Evolutionary conservation across 2,888 invertebrate species (phyloP).

Genomic region (Lottia scabra): DNA sequence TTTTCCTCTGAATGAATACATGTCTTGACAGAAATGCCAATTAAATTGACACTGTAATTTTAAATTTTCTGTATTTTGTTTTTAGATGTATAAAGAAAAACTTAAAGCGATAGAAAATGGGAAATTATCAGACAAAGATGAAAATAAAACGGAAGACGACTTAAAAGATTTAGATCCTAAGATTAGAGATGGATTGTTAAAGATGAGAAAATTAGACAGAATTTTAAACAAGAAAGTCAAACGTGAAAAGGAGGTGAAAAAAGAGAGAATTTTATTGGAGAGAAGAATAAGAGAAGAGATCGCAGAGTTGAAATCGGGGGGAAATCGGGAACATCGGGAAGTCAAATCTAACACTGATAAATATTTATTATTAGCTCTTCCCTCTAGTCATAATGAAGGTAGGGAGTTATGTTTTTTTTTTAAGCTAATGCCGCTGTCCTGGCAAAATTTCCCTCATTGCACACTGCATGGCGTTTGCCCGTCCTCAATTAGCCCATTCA

Average conservation of each 20-base stretch:
- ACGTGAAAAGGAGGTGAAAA: constrained; percentile 63
- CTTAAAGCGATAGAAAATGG: constrained; percentile 44
- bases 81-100: constrained; percentile 41
- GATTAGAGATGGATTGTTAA: constrained; percentile 60
- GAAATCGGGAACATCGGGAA: constrained; percentile 44
- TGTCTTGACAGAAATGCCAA: too few relatives aligned
- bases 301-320: constrained; percentile 41
- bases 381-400: constrained; percentile 65
- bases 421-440: too few relatives aligned
- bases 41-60: too few relatives aligned
- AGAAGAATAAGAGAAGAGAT: constrained; percentile 61
- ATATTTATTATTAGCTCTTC: constrained; percentile 60
- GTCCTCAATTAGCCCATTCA: too few relatives aligned
- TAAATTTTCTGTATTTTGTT: neutral
- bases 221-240: constrained; percentile 59
- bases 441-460: too few relatives aligned
- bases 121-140: constrained; percentile 21
- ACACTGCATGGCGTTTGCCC: too few relatives aligned
- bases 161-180: constrained; percentile 59
- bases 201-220: constrained; percentile 66
- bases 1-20: too few relatives aligned
- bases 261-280: constrained; percentile 61
- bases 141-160: constrained; percentile 35
- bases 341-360: constrained; percentile 62
- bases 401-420: neutral